These are phyloP conservation scores for Chrysaora quinquecirrha DNA, from an alignment of 30 jellyfish, hydroid and myxozoan genomes.

Conservation along the genomic window DNA sequence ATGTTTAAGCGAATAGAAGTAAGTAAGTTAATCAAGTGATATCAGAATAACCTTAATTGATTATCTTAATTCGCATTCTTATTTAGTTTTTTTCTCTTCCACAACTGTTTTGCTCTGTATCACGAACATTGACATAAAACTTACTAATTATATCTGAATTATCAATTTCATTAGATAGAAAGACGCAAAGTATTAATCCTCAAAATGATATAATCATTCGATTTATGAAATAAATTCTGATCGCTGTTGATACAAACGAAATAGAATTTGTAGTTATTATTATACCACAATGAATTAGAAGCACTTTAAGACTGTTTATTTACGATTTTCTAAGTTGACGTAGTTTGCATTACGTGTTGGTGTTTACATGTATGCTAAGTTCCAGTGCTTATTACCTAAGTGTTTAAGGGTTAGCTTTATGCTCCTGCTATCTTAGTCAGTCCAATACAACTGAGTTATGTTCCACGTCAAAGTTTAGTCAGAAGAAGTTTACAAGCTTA, in stretches of 20 bases:
- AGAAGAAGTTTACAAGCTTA: too few species aligned
- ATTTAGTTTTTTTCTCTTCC: conserved; percentile 48
- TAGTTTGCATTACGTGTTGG: too few species aligned
- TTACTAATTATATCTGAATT: conserved; percentile 48
- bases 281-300: not conserved
- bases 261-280: not conserved
- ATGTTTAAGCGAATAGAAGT: conserved; percentile 72
- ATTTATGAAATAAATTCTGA: conserved; percentile 39
- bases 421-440: too few species aligned
- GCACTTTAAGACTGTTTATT: too few species aligned
- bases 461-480: too few species aligned
- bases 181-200: conserved; percentile 24
- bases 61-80: conserved; percentile 75
- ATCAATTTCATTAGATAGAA: conserved; percentile 44
- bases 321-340: too few species aligned
- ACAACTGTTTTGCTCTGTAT: conserved; percentile 49
- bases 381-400: too few species aligned
- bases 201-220: conserved; percentile 50
- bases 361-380: too few species aligned
- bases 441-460: too few species aligned
- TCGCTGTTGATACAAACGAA: conserved; percentile 7
- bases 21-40: conserved; percentile 58
- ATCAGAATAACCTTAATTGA: conserved; percentile 73
- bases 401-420: too few species aligned
- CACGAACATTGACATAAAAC: conserved; percentile 66